Base-by-base conservation (phyloP, 2,888 invertebrate genomes). In the Papilio elwesi region DNA sequence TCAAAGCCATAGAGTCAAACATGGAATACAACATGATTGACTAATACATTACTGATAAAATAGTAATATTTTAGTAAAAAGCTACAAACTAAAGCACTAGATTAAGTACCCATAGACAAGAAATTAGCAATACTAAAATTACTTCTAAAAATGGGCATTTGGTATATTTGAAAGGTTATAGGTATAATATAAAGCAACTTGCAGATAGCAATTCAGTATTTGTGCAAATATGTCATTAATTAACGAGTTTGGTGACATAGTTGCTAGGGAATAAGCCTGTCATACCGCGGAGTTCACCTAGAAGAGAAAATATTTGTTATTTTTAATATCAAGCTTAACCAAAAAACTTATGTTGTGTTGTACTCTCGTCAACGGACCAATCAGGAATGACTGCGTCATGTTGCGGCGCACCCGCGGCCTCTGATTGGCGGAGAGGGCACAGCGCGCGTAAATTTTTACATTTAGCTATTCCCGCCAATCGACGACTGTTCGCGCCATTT, bases 191-290 rank as follows among this genome's bases (percentile, higher is more conserved):
- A n/a, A 52, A 52, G 15, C 7, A n/a, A 15, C 0, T 52, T 52
- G n/a, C n/a, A 15, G 7, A 15, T n/a, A 51, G 5, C 12, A 12
- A 49, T 52, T 7, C 9, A 52, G 3, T 7, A 16, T 8, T 1
- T 26, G 26, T 26, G 26, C 26, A 26, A 2, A 8, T 36, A 63
- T 68, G 38, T 12, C 52, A 78, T 85, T 86, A 93, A 82, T 94
- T 94, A 5, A 94, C 92, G 47, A 94, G 81, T 79, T 94, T 94
- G 0, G 91, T 91, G 66, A 99, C 99, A 89, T 99, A 99, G 94
- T 99, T 99, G 90, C 98, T 98, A 15, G 99, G 99, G 88, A 99
- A 99, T 68, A 99, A 94, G 9, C 99, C 99, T 0, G 97, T 96
- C 79, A 96, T 95, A 2, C 98, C 98, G 78, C 98, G 97, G 55